Base-by-base conservation (phyloP, 2,113 vertebrate genomes). In the Dasyurus viverrinus region DNA sequence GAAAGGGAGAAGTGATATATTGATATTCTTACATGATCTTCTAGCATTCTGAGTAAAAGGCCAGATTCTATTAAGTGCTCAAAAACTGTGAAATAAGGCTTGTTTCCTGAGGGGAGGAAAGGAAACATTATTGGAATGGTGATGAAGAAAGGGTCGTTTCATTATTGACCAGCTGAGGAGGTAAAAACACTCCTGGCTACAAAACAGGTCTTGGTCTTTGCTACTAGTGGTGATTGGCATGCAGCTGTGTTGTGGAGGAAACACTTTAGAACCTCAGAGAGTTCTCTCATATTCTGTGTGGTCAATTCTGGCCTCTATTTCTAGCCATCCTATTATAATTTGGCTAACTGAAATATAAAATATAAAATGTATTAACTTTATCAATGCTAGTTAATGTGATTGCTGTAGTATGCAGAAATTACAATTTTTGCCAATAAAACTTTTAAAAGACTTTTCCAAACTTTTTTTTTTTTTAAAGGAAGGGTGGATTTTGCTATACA, bases 401-500 rank as follows among this genome's bases (percentile, higher is more conserved):
- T 90, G 47, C 19, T 50, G 60, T 94, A 50, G 46, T 89, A 10
- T 55, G 93, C 19, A 50, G 48, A 90, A 68, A 57, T 93, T 92
- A 50, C 23, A 46, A 93, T 90, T 60, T 68, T 92, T 91, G 93
- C 36, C 53, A 94, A 93, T 93, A 95, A 94, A 93, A 48, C 27
- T 3, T 94, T 96, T 92, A 94, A 94, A 54, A 48, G 54, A 52
- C n/a, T 94, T 94, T 84, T 60, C 46, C 91, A 55, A 91, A 93
- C 50, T 7, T 47, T 22, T 42, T n/a, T n/a, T n/a, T n/a, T 76
- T 84, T 84, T 42, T 55, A 91, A 94, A 55, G 48, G 27, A 54
- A 92, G 26, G 36, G 42, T 92, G 90, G 14, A 23, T 30, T 54
- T 95, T 42, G 1, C n/a, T 7, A 25, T 36, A 46, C 8, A 0